Conservation (phyloP, 2,888 invertebrate genomes). For the Linnaemya vulpina region DNA sequence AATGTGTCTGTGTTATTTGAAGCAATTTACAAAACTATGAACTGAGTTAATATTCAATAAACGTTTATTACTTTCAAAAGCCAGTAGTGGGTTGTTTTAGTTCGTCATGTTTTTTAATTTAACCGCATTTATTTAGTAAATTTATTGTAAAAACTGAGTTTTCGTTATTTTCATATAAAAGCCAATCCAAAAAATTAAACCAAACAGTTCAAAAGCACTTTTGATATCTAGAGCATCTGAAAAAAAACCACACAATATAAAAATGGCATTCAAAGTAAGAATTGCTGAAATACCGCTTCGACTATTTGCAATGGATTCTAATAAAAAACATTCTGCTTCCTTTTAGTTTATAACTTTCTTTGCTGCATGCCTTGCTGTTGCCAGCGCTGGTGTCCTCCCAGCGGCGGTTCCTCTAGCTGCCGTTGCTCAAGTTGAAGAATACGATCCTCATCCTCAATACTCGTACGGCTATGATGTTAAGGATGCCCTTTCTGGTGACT, state of each 20-base stretch:
- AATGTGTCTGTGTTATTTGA: not conserved
- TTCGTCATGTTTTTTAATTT: not conserved
- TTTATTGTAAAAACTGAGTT: constrained; percentile 52
- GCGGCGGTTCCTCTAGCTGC: constrained; percentile 78
- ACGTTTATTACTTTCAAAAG: constrained; percentile 58
- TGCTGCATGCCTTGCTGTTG: constrained; percentile 79
- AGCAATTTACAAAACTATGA: constrained; percentile 12
- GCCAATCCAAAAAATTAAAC: constrained; percentile 74
- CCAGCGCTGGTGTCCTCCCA: constrained; percentile 79
- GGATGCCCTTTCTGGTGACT: constrained; percentile 82
- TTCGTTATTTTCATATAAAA: constrained; percentile 74
- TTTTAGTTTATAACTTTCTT: constrained; percentile 79
- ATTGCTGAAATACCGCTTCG: not conserved
- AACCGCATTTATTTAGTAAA: constrained; percentile 73
- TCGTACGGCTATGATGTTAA: constrained; percentile 83
- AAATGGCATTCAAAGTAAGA: constrained; percentile 83
- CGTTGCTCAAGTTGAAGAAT: constrained; percentile 79
- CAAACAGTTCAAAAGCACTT: constrained; percentile 80
- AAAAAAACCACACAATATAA: constrained; percentile 65
- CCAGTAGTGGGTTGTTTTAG: constrained; percentile 63
- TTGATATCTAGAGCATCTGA: constrained; percentile 81
- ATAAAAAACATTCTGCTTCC: constrained; percentile 9
- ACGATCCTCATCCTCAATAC: constrained; percentile 83
- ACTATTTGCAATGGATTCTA: constrained; percentile 12
- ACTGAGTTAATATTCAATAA: constrained; percentile 71